Percentiles rank a stretch among this genome's conserved stretches.
These are phyloP conservation scores for Triplophysa yarkandensis DNA, from an alignment of 2,797 vertebrate genomes.

Conservation along the genomic window DNA sequence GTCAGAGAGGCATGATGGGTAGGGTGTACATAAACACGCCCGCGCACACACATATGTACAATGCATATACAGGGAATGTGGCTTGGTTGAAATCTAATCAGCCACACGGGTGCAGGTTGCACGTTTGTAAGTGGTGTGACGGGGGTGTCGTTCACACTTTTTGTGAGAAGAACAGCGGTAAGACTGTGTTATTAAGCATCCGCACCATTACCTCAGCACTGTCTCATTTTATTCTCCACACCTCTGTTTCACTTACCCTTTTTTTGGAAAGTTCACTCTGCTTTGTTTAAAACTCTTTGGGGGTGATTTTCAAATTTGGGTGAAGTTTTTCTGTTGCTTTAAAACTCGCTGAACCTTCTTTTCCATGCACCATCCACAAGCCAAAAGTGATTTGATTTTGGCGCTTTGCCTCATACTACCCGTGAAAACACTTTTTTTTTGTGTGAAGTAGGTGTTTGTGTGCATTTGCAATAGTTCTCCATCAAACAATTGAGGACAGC, in stretches of 20 bases:
- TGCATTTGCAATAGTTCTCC: background rate
- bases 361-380: background rate
- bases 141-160: slow-evolving; percentile 50
- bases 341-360: background rate
- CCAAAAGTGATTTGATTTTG: too few relatives aligned
- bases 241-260: slow-evolving; percentile 12
- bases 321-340: background rate
- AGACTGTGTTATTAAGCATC: slow-evolving; percentile 44
- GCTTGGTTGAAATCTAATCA: slow-evolving; percentile 43
- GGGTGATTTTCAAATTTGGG: background rate
- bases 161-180: slow-evolving; percentile 50
- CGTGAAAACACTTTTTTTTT: too few relatives aligned
- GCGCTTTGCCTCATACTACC: too few relatives aligned
- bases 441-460: too few relatives aligned
- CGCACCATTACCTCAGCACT: slow-evolving; percentile 15
- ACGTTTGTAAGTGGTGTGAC: slow-evolving; percentile 43
- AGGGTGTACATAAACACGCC: background rate
- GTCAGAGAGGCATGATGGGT: slow-evolving; percentile 33
- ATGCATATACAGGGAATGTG: background rate
- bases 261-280: slow-evolving; percentile 8
- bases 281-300: slow-evolving; percentile 19
- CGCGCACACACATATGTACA: background rate
- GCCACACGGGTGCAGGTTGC: slow-evolving; percentile 47
- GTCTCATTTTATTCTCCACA: slow-evolving; percentile 19
- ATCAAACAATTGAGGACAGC: background rate